Evolutionary conservation across 2,797 vertebrate genomes (phyloP).

Genomic region (Hipposideros larvatus): DNA sequence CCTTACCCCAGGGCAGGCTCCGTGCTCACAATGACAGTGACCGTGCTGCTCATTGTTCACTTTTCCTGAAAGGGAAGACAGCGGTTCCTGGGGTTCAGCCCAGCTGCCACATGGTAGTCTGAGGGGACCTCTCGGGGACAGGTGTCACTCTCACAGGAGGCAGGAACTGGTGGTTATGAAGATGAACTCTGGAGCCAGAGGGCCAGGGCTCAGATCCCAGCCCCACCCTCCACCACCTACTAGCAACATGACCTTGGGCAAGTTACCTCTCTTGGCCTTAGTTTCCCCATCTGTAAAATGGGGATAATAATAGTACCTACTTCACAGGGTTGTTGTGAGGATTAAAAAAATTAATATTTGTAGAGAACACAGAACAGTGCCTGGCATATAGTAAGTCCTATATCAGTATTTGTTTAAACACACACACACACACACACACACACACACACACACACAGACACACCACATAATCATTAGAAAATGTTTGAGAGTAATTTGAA

Average conservation of each 20-base stretch:
- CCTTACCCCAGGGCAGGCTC: not conserved
- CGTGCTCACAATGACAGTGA: rapidly evolving
- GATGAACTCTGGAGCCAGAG: too few species aligned
- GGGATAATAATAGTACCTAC: not conserved
- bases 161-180: not conserved
- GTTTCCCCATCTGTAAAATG: not conserved
- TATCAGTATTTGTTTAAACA: not conserved
- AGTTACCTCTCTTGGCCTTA: not conserved
- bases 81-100: not conserved
- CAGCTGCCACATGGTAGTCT: rapidly evolving
- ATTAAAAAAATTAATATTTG: not conserved
- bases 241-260: not conserved
- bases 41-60: not conserved
- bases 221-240: not conserved
- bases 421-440: not conserved
- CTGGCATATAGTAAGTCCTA: not conserved
- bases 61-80: not conserved
- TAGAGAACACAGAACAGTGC: not conserved
- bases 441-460: not conserved
- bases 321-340: not conserved
- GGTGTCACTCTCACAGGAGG: not conserved
- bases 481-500: not conserved
- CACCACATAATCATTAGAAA: not conserved
- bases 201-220: not conserved
- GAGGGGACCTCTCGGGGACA: not conserved